Conservation (phyloP, 2,888 invertebrate species). For the Chirona hameri region DNA sequence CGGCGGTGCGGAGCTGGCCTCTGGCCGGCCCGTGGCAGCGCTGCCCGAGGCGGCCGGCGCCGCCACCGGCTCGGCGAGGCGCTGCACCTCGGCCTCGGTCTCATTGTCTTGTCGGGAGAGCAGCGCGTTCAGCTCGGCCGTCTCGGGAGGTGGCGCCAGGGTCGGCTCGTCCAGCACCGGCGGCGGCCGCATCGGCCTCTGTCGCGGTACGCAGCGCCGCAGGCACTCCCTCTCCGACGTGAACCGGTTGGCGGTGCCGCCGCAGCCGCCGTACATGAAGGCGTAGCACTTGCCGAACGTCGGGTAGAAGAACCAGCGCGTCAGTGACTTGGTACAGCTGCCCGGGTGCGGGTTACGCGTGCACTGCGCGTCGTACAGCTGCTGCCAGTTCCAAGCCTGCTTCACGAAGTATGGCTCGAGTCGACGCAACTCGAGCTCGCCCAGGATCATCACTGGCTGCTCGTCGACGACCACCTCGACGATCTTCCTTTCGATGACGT, state of each 20-base stretch:
- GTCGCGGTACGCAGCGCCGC: background rate
- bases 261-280: background rate
- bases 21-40: background rate
- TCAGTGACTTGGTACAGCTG: background rate
- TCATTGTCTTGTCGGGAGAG: background rate
- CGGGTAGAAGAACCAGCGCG: slow-evolving; percentile 26
- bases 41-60: background rate
- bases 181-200: background rate
- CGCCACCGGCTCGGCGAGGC: background rate
- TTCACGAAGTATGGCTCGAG: slow-evolving; percentile 3
- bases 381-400: slow-evolving; percentile 13
- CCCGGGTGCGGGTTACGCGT: slow-evolving; percentile 4
- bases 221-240: background rate
- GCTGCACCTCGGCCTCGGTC: background rate
- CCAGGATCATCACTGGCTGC: background rate
- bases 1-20: background rate
- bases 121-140: background rate
- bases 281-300: slow-evolving; percentile 2
- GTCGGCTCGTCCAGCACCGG: background rate
- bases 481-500: background rate
- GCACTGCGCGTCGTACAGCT: background rate
- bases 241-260: slow-evolving; percentile 23
- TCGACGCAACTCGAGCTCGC: background rate
- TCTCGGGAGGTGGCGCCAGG: background rate
- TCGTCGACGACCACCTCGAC: background rate